phyloP scores from a whole-genome alignment of 2,113 vertebrate genomes.

The Cavia porcellus region DNA sequence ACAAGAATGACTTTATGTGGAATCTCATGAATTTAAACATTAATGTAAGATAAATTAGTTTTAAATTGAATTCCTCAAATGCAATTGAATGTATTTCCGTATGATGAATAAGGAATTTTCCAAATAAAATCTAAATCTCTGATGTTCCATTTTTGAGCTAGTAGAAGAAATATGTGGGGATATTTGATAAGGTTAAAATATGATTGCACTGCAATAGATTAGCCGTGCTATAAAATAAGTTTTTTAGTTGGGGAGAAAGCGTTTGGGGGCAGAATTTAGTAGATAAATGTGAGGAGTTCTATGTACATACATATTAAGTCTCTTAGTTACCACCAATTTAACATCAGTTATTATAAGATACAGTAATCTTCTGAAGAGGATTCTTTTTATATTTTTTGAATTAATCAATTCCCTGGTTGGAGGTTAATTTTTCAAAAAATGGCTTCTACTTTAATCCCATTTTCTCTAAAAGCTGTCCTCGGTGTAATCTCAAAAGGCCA shows the following conservation, averaged over 20 bases:
- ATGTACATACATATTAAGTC: neutral
- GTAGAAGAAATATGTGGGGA: conserved; percentile 76
- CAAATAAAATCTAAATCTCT: conserved; percentile 83
- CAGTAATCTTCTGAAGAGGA: neutral
- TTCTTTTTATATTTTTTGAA: conserved; percentile 8
- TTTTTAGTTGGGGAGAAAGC: conserved; percentile 56
- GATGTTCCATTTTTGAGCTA: conserved; percentile 82
- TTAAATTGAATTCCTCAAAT: conserved; percentile 86
- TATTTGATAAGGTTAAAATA: conserved; percentile 84
- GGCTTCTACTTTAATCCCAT: neutral
- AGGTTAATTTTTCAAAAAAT: neutral
- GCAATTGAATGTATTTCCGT: conserved; percentile 83
- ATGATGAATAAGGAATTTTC: conserved; percentile 85
- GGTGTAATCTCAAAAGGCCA: neutral
- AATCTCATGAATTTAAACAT: conserved; percentile 86
- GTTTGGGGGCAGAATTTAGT: conserved; percentile 25
- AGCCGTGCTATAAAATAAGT: conserved; percentile 64
- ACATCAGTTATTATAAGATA: neutral
- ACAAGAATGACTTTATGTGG: conserved; percentile 79
- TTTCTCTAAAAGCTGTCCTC: conserved; percentile 47
- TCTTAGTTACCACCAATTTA: conserved; percentile 14
- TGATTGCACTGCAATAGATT: conserved; percentile 74
- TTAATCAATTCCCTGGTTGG: conserved; percentile 26
- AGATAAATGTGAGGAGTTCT: conserved; percentile 50
- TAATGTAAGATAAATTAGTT: conserved; percentile 87